Conservation (phyloP, 2,888 invertebrate genomes). For the Plebejus anna region DNA sequence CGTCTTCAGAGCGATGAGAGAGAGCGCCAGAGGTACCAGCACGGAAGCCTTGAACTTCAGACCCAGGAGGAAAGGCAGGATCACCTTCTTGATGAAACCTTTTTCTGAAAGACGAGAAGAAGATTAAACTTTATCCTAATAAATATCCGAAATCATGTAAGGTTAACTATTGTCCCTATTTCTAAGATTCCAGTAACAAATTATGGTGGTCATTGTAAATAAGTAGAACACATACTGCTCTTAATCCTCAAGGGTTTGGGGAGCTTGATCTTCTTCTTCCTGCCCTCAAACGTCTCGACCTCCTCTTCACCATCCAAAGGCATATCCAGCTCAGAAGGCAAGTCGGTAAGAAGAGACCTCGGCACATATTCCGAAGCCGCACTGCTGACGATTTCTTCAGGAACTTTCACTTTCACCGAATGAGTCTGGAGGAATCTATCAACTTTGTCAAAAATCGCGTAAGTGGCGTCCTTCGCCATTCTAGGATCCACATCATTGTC, state of each 20-base stretch:
- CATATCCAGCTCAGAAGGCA: slow-evolving; percentile 84
- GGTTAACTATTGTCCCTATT: no score
- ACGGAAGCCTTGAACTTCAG: slow-evolving; percentile 93
- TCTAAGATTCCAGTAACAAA: no score
- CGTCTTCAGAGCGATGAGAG: slow-evolving; percentile 91
- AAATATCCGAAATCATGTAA: no score
- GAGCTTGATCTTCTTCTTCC: slow-evolving; percentile 76
- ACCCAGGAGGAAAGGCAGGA: slow-evolving; percentile 91
- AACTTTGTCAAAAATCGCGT: slow-evolving; percentile 84
- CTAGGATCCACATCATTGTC: slow-evolving; percentile 63
- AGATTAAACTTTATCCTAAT: slow-evolving; percentile 22
- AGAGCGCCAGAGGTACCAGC: slow-evolving; percentile 88
- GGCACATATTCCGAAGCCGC: slow-evolving; percentile 82
- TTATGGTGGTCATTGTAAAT: neutral
- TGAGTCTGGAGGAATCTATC: slow-evolving; percentile 88
- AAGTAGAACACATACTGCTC: slow-evolving; percentile 58
- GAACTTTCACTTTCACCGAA: slow-evolving; percentile 86
- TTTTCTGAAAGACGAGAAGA: slow-evolving; percentile 81
- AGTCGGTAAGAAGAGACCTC: slow-evolving; percentile 80
- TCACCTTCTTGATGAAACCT: slow-evolving; percentile 89
- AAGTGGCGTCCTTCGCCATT: slow-evolving; percentile 75
- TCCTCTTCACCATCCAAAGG: slow-evolving; percentile 82
- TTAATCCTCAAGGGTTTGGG: slow-evolving; percentile 75
- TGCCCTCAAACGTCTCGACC: slow-evolving; percentile 67
- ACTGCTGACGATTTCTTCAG: slow-evolving; percentile 81